Base-by-base conservation (phyloP, 2,888 invertebrate genomes). In the Parochlus steinenii region DNA sequence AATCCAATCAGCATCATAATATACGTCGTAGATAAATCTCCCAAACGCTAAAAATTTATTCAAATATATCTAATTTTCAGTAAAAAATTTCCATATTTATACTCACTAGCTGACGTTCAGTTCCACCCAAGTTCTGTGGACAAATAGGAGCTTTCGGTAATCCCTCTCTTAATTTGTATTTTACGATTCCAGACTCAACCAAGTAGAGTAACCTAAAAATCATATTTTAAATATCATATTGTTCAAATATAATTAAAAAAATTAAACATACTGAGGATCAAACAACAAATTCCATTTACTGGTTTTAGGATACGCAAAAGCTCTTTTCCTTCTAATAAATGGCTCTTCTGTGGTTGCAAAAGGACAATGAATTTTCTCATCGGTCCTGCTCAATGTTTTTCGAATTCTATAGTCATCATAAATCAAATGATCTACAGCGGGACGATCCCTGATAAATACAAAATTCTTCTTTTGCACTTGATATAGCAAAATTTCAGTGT, bases 11-110 rank as follows among this genome's bases (percentile, higher is more conserved):
- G 58, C 51, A 83, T 78, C 2, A 85, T 74, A 43, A 74, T 61
- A 48, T 85, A 87, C 0, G 86, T 86, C 65, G 83, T 75, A 45
- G 69, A 54, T 2, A 87, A 65, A 53, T 87, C 86, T 4, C 71
- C 65, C 49, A 82, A 80, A 41, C 73, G 59, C 6, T 87, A 58
- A 8, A 29, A 18, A 24, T 19, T 23, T 23, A 23, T n/a, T 4
- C 11, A 23, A 23, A 23, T 5, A 4, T 22, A 7, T 22, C 8
- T 8, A 22, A 22, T 7, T 7, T 8, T 22, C 22, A 22, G 6
- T 22, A 7, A 8, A 22, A 7, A 22, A 22, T 7, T 7, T 7
- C 6, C 22, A 22, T 7, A 22, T 6, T 22, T 22, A 7, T 22
- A 22, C 6, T 22, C 6, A 7, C 8, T 22, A 22, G 8, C 48